A percentile compares a stretch with the other conserved stretches of the same genome.
Conservation (phyloP, 2,888 invertebrate species). For the Amphipoea oculea region DNA sequence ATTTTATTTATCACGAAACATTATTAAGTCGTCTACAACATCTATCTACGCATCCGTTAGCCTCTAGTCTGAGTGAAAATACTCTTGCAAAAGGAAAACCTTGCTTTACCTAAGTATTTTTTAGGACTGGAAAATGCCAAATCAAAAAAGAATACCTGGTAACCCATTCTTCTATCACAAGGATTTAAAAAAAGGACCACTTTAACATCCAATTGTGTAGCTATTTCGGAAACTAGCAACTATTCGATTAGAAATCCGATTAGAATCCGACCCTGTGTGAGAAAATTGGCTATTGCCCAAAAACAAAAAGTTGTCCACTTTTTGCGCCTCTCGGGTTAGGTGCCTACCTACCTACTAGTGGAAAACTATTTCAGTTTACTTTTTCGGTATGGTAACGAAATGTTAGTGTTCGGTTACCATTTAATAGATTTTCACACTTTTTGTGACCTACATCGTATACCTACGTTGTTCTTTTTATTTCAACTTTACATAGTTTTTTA, state of each 20-base stretch:
- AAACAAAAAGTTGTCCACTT: not conserved
- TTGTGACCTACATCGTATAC: not conserved
- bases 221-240: not conserved
- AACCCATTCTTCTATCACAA: constrained; percentile 1
- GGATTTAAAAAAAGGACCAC: not conserved
- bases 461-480: not conserved
- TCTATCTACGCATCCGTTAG: not conserved
- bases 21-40: not conserved
- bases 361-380: constrained; percentile 8
- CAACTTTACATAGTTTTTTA: not conserved
- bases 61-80: not conserved
- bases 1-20: not conserved
- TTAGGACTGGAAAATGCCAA: not conserved
- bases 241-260: not conserved
- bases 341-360: not conserved
- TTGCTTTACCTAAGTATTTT: not conserved
- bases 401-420: not conserved
- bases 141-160: not conserved
- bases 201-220: not conserved
- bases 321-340: not conserved
- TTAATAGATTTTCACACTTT: constrained; percentile 10
- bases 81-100: not conserved
- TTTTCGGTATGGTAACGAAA: not conserved
- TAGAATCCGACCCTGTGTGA: not conserved
- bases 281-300: not conserved